phyloP scores from a whole-genome alignment of 2,113 vertebrate species.

The Semicossyphus pulcher region DNA sequence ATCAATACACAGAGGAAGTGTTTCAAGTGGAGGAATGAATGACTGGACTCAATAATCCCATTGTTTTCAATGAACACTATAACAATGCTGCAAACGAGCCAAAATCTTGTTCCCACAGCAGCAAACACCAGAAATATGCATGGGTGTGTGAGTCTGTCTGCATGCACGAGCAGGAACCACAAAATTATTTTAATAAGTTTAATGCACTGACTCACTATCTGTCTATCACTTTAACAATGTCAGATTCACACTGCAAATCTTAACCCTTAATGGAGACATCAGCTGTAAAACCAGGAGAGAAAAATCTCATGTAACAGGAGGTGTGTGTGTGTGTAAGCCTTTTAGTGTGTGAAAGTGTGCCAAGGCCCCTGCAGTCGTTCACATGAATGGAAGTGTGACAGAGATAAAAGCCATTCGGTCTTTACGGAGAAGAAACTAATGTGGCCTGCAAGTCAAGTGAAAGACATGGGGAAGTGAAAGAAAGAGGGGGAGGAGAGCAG shows the following conservation, averaged over 20 bases:
- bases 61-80: neutral
- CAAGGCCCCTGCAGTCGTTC: conserved; percentile 27
- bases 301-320: too few species aligned
- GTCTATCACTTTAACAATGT: too few species aligned
- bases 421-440: conserved; percentile 21
- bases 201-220: neutral
- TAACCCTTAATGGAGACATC: too few species aligned
- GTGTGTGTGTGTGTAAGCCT: neutral
- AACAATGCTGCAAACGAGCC: neutral
- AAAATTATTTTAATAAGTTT: neutral
- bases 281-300: too few species aligned
- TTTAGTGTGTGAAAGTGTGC: conserved; percentile 9
- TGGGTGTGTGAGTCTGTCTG: neutral
- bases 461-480: conserved; percentile 41
- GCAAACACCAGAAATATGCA: neutral
- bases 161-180: conserved; percentile 7
- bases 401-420: conserved; percentile 40
- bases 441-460: conserved; percentile 30
- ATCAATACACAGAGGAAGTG: conserved; percentile 26
- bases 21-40: conserved; percentile 13
- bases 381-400: conserved; percentile 22
- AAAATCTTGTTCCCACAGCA: conserved; percentile 23
- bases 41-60: conserved; percentile 1
- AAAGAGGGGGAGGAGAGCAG: neutral
- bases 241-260: too few species aligned